Evolutionary conservation across 2,797 vertebrate species (phyloP), one percentile per base, ranked within the genome.

Genomic region (Ceryle rudis): DNA sequence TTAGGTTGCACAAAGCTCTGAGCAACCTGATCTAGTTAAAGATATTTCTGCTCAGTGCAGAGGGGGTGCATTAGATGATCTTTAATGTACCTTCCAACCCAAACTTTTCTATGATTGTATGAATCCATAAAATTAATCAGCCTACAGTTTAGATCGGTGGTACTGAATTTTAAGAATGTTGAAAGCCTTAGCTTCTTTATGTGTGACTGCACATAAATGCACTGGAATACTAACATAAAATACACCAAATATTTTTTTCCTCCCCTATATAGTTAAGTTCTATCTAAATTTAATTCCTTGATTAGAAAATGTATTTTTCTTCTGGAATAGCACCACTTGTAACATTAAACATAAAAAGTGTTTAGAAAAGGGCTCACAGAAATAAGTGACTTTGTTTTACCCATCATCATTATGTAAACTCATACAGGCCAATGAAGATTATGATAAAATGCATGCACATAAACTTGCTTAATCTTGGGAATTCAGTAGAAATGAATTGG

Each of bases 361-460:
- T 61, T 71, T 72, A 57, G 46, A 57, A 94, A 82, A 90, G 22
- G 8, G 23, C 55, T 74, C 39, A 69, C 6, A 77, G 29, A 91
- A 5, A 1, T 51, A 51, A 11, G 8, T 73, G n/a, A 18, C 33
- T 81, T 69, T 4, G 0, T 91, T 91, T 91, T 70, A 67, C 16
- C 31, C 46, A 2, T 81, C n/a, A 49, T 72, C 42, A 28, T 54
- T 62, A 57, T 44, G 54, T 67, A 91, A 88, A 75, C 6, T 81
- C 46, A 57, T 1, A 0, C 5, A 66, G n/a, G 7, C 39, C 57
- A 89, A 19, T 46, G 55, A 65, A 73, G 12, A 23, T 74, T 9
- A 69, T 57, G 66, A 91, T 77, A 85, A 91, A 92, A 86, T 52
- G 8, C 41, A 65, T 91, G 37, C 95, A 62, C 6, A 81, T 62